Evolutionary conservation across 1,140 invertebrate genomes (phyloP).

Genomic region (Lycorma delicatula): DNA sequence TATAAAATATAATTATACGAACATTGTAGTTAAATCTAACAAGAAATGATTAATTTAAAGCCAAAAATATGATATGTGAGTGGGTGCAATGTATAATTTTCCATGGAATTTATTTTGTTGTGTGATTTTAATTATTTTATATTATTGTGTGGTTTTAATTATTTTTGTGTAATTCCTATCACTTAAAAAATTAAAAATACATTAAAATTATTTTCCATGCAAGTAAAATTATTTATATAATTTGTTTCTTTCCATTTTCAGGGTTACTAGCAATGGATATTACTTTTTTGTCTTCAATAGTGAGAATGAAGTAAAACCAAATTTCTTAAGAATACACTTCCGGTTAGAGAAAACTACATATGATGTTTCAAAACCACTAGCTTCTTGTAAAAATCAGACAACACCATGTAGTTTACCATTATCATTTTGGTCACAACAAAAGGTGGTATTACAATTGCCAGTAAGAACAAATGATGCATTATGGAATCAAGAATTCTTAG

Average conservation of each 20-base stretch:
- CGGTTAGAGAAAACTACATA: conserved; percentile 60
- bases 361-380: conserved; percentile 47
- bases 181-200: not conserved
- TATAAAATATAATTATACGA: no score
- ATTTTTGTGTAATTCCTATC: no score
- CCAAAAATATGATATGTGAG: no score
- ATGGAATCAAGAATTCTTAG: conserved; percentile 65
- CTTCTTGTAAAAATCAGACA: conserved; percentile 45
- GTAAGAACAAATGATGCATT: conserved; percentile 47
- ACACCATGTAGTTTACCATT: conserved; percentile 52
- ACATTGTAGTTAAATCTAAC: no score
- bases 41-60: no score
- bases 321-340: conserved; percentile 56
- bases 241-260: conserved; percentile 26
- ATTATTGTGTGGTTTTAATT: no score
- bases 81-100: no score
- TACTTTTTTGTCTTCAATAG: conserved; percentile 77
- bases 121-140: not conserved
- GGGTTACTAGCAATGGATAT: conserved; percentile 61
- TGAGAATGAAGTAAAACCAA: conserved; percentile 64
- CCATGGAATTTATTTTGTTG: no score
- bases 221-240: not conserved
- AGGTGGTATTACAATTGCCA: conserved; percentile 39
- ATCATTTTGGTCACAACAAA: conserved; percentile 57
- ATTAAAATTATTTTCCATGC: no score